Evolutionary conservation across 2,113 vertebrate genomes (phyloP).

Genomic region (Apteryx owenii): DNA sequence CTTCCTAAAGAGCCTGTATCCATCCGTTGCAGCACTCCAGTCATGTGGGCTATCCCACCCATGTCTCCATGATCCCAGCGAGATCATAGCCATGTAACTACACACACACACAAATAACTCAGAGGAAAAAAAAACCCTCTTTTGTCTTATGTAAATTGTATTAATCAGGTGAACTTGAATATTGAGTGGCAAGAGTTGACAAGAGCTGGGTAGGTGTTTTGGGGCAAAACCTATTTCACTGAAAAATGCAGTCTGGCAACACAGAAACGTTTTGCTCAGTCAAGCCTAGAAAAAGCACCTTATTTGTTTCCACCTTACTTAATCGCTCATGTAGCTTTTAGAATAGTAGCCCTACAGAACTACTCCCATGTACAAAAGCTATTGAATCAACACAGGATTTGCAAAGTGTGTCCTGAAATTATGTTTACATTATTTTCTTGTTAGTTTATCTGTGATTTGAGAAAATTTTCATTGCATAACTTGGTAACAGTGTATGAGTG

Average conservation of each 20-base stretch:
- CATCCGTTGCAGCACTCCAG: too few relatives aligned
- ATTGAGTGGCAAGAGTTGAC: not conserved
- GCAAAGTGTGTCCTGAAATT: not conserved
- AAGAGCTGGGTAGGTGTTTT: not conserved
- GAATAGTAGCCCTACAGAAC: not conserved
- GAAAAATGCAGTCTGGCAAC: not conserved
- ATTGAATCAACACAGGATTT: rapidly evolving
- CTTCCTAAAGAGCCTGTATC: too few relatives aligned
- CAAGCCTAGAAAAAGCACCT: not conserved
- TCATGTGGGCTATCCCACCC: not conserved
- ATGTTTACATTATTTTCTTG: not conserved
- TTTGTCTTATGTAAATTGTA: not conserved
- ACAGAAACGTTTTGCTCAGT: not conserved
- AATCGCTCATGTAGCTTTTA: not conserved
- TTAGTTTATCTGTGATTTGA: not conserved
- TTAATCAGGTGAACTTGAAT: not conserved
- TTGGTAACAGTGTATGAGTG: not conserved
- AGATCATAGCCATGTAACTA: not conserved
- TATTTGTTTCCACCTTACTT: not conserved
- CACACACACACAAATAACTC: not conserved
- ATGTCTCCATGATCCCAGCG: not conserved
- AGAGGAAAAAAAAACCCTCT: not conserved
- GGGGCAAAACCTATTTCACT: not conserved
- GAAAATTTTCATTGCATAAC: not conserved
- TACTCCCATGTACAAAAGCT: not conserved